phyloP scores from a whole-genome alignment of 2,113 vertebrate genomes.

The Xiphias gladius region DNA sequence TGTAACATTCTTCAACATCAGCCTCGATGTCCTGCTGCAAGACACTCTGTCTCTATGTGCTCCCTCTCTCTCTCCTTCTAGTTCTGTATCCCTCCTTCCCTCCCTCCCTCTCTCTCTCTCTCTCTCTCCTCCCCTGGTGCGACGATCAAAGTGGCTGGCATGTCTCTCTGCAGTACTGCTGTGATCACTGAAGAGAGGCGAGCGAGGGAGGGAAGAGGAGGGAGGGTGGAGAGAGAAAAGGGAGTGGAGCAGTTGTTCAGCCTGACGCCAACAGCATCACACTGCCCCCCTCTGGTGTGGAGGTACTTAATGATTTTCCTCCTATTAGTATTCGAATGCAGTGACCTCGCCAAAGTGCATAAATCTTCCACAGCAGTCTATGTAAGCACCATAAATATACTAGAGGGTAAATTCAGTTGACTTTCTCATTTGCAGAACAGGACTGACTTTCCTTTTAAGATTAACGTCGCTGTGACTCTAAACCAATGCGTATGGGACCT shows the following conservation, averaged over 20 bases:
- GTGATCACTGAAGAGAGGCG: slow-evolving; percentile 86
- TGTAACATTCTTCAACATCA: slow-evolving; percentile 53
- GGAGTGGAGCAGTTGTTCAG: slow-evolving; percentile 30
- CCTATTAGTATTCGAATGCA: neutral
- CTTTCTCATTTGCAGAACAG: neutral
- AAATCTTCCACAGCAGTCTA: slow-evolving; percentile 10
- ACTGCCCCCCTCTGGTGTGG: slow-evolving; percentile 73
- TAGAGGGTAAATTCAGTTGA: neutral
- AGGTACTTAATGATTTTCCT: slow-evolving; percentile 39
- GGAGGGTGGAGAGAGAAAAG: slow-evolving; percentile 19
- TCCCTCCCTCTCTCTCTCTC: slow-evolving; percentile 24
- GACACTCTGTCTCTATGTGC: slow-evolving; percentile 22
- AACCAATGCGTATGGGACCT: neutral
- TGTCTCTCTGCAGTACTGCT: slow-evolving; percentile 80
- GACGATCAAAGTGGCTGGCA: slow-evolving; percentile 79
- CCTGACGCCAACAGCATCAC: slow-evolving; percentile 25
- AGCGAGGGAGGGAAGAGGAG: slow-evolving; percentile 24
- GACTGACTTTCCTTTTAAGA: neutral
- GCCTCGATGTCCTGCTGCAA: slow-evolving; percentile 57
- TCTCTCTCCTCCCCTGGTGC: slow-evolving; percentile 60
- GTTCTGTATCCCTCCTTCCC: neutral
- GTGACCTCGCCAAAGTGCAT: slow-evolving; percentile 24
- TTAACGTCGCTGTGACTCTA: neutral
- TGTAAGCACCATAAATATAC: neutral
- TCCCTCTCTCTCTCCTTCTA: slow-evolving; percentile 1